phyloP scores from a whole-genome alignment of 2,888 invertebrate genomes.

The Deroplatys truncata region DNA sequence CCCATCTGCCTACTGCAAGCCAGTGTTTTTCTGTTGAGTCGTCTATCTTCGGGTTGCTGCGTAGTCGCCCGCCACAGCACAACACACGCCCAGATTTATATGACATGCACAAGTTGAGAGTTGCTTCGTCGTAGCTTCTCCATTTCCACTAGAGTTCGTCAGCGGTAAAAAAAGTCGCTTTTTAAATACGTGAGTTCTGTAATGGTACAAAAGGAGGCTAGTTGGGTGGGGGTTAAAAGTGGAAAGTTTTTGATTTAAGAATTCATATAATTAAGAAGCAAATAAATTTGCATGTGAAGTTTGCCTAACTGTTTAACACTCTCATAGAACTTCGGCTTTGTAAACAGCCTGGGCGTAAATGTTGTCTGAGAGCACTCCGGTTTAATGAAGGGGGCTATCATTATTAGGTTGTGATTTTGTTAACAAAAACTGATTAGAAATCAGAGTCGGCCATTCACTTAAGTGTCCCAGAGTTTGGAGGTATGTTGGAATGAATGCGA shows the following conservation, averaged over 20 bases:
- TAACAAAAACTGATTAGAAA: not conserved
- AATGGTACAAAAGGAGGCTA: slow-evolving; percentile 7
- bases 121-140: slow-evolving; percentile 19
- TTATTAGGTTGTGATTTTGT: not conserved
- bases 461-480: not conserved
- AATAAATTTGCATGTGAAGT: not conserved
- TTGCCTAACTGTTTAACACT: not conserved
- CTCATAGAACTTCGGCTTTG: not conserved
- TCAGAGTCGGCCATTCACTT: not conserved
- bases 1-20: slow-evolving; percentile 12
- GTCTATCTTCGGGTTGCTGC: slow-evolving; percentile 9
- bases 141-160: slow-evolving; percentile 16
- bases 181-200: slow-evolving; percentile 23
- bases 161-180: slow-evolving; percentile 15
- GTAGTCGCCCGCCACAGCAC: slow-evolving; percentile 8
- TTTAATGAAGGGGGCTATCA: not conserved
- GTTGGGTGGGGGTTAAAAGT: not conserved
- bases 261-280: not conserved
- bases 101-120: slow-evolving; percentile 6
- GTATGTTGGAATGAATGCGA: not conserved
- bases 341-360: not conserved
- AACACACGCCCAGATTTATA: slow-evolving; percentile 19
- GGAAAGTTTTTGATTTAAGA: not conserved
- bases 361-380: not conserved
- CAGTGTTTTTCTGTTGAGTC: slow-evolving; percentile 12